Conservation (phyloP, 2,113 vertebrate species). For the Psammodynastes pulverulentus region DNA sequence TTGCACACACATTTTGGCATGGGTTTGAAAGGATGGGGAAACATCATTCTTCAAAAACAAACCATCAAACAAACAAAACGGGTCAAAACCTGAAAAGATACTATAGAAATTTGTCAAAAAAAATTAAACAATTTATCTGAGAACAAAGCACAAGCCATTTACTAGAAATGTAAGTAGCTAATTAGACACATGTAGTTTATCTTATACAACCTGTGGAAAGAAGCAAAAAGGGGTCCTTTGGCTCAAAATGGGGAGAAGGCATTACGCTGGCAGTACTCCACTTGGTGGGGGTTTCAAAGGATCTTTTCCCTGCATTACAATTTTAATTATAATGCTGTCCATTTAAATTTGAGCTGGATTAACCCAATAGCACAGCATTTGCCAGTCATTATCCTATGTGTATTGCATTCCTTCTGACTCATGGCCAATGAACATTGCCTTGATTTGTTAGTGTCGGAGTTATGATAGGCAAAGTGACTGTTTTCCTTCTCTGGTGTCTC, state of each 20-base stretch:
- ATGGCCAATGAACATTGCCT: not conserved
- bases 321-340: not conserved
- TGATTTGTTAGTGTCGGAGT: not conserved
- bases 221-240: not conserved
- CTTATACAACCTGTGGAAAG: not conserved
- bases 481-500: not conserved
- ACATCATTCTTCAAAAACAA: not conserved
- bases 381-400: not conserved
- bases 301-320: not conserved
- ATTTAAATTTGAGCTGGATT: not conserved
- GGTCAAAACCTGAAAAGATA: not conserved
- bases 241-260: not conserved
- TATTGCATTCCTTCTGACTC: not conserved
- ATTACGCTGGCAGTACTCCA: not conserved
- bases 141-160: not conserved
- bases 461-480: not conserved
- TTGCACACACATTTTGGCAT: not conserved
- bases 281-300: not conserved
- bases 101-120: not conserved
- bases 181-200: not conserved
- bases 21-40: not conserved
- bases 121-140: not conserved
- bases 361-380: not conserved
- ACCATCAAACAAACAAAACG: not conserved
- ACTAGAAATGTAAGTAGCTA: not conserved